Conservation (phyloP, 2,797 vertebrate species). For the Myotis planiceps region DNA sequence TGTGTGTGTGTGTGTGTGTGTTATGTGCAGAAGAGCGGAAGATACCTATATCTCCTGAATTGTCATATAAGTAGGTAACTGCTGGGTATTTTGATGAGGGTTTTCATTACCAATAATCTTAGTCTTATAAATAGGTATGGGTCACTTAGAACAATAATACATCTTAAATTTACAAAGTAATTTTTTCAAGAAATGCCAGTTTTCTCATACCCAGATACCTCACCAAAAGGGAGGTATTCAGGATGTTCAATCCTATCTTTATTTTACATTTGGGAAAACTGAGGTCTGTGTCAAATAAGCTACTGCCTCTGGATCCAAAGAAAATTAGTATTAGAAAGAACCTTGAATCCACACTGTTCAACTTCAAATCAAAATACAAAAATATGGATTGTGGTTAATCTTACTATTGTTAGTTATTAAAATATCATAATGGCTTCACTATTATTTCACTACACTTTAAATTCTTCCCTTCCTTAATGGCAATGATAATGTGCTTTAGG, state of each 20-base stretch:
- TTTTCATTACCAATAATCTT: constrained; percentile 32
- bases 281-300: background rate
- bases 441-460: background rate
- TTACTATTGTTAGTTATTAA: background rate
- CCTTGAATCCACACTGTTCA: background rate
- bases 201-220: background rate
- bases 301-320: background rate
- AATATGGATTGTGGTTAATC: background rate
- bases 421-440: background rate
- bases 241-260: background rate
- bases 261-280: background rate
- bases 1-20: background rate
- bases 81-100: background rate
- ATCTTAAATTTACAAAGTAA: constrained; percentile 10
- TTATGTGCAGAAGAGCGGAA: too few species aligned
- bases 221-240: background rate
- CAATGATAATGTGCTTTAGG: background rate
- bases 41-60: background rate
- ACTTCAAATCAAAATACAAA: constrained; percentile 34
- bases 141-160: constrained; percentile 28
- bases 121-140: constrained; percentile 27
- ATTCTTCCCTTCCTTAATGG: background rate
- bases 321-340: background rate
- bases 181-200: background rate
- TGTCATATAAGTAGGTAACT: constrained; percentile 55